Evolutionary conservation across 2,113 vertebrate species (phyloP).

Genomic region (Siniperca chuatsi): DNA sequence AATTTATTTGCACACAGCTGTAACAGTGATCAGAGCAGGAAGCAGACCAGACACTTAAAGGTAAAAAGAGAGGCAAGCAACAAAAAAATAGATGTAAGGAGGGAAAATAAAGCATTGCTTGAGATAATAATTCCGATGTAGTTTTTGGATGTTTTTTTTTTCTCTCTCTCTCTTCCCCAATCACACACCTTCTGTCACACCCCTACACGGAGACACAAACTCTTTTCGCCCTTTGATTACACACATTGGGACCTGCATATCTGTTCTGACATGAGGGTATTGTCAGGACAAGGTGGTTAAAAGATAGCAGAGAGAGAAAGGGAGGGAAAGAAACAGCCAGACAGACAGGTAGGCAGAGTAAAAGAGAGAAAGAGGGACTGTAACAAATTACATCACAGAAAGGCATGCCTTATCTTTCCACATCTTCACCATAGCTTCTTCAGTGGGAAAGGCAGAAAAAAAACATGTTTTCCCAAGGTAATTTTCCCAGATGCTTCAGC

Average conservation of each 20-base stretch:
- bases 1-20: slow-evolving; percentile 48
- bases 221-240: slow-evolving; percentile 51
- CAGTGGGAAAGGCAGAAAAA: slow-evolving; percentile 8
- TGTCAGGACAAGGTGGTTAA: slow-evolving; percentile 51
- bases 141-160: slow-evolving; percentile 10
- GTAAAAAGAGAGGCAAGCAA: slow-evolving; percentile 13
- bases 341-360: slow-evolving; percentile 12
- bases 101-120: not conserved
- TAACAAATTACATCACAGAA: slow-evolving; percentile 22
- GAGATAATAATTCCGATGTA: slow-evolving; percentile 21
- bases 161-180: not conserved
- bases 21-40: slow-evolving; percentile 49
- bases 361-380: slow-evolving; percentile 10
- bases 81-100: slow-evolving; percentile 24
- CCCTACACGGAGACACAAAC: slow-evolving; percentile 35
- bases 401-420: slow-evolving; percentile 24
- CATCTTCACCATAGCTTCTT: slow-evolving; percentile 17
- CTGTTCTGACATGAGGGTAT: slow-evolving; percentile 45
- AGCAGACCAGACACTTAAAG: slow-evolving; percentile 32
- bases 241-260: slow-evolving; percentile 43
- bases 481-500: slow-evolving; percentile 41
- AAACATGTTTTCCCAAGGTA: slow-evolving; percentile 43
- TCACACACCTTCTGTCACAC: slow-evolving; percentile 34
- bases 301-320: slow-evolving; percentile 36
- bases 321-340: slow-evolving; percentile 22